Evolutionary conservation across 2,888 invertebrate genomes (phyloP), one percentile per base, ranked within the genome.

Genomic region (Ramazzottius varieornatus): DNA sequence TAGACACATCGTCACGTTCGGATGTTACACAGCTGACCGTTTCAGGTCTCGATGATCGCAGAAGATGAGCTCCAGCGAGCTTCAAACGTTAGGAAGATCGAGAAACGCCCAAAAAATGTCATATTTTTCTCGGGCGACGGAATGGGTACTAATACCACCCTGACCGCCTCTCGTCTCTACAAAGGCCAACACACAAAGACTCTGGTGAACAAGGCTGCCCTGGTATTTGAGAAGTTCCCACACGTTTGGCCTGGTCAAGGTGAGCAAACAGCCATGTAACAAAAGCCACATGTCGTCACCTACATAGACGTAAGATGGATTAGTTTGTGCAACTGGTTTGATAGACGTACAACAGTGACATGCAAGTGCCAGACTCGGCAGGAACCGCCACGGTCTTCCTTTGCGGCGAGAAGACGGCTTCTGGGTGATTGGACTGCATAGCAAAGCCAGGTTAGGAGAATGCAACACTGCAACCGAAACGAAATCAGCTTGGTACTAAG

Each of bases 91-190:
- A 77, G 80, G 71, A 79, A 78, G 73, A 85, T 84, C 71, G 74
- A 77, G 20, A 79, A 80, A 1, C 74, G 76, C 0, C 89, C 90
- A 0, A 86, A 83, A 74, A 91, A 90, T 74, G 83, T 89, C 1
- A 84, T 91, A 65, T 71, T 91, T 0, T 89, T 90, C 73, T 77
- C 92, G 1, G 91, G 90, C 0, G 91, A 92, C 73, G 92, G 91
- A 1, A 88, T 91, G 89, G 89, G 89, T 0, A 81, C 85, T 0
- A n/a, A n/a, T n/a, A 84, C 86, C 68, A 89, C 90, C 0, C 81
- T 86, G 64, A 86, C 89, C 0, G 85, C 87, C 0, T 82, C 87
- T 0, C 81, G 91, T 71, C 86, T 90, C 66, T 84, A 84, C 74
- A 83, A 82, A 65, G 83, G 82, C 46, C 81, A 81, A 69, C 68